These are phyloP conservation scores for Coenonympha glycerion DNA, from an alignment of 2,888 invertebrate species.

Conservation along the genomic window DNA sequence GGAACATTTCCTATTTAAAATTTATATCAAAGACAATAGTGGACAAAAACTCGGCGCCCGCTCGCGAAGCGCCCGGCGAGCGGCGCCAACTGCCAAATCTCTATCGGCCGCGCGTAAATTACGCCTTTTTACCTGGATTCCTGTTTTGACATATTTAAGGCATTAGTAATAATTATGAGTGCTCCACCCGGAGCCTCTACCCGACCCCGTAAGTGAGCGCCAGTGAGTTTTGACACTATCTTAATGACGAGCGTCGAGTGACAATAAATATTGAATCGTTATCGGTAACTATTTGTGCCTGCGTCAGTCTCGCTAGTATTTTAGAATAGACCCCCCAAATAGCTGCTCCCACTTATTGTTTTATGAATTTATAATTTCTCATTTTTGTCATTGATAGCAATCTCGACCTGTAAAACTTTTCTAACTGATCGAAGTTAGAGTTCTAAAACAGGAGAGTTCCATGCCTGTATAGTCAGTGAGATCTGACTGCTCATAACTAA, in stretches of 20 bases:
- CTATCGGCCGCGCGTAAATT: constrained; percentile 75
- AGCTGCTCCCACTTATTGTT: constrained; percentile 29
- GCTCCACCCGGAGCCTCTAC: constrained; percentile 59
- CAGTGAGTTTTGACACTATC: constrained; percentile 74
- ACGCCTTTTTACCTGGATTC: constrained; percentile 77
- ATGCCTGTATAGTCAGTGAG: too few species aligned
- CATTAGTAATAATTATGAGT: constrained; percentile 77
- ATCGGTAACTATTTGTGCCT: constrained; percentile 63
- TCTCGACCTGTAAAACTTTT: not conserved
- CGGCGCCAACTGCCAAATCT: constrained; percentile 77
- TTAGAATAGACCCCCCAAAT: constrained; percentile 69
- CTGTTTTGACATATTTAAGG: constrained; percentile 77
- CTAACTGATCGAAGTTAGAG: not conserved
- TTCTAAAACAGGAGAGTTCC: not conserved
- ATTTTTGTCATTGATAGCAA: not conserved
- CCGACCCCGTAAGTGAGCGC: constrained; percentile 60
- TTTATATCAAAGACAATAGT: constrained; percentile 76
- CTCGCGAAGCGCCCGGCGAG: constrained; percentile 54
- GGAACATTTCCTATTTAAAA: constrained; percentile 76
- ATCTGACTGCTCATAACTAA: too few species aligned
- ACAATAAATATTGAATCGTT: constrained; percentile 75
- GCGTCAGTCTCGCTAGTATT: constrained; percentile 56
- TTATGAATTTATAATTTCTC: not conserved
- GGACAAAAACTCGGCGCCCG: constrained; percentile 74
- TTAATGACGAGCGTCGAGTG: constrained; percentile 73